Evolutionary conservation across 2,797 vertebrate species (phyloP), one percentile per base, ranked within the genome.

Genomic region (Sparidentex hasta): DNA sequence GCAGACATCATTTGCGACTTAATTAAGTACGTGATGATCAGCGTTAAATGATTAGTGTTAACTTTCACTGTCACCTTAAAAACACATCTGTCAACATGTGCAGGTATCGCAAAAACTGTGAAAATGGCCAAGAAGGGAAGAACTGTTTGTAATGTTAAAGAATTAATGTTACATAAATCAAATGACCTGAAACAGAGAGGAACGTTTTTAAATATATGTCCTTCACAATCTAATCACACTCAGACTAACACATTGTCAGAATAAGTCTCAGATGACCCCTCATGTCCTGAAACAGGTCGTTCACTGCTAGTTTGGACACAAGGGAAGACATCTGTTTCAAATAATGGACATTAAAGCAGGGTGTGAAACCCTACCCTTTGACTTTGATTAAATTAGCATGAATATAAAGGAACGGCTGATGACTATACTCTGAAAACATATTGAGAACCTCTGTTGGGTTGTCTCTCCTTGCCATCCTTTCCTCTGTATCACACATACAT

Each of bases 301-400:
- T 62, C 41, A 65, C n/a, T 62, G 67, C 74, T 81, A 58, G 21
- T 38, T 69, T 54, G 25, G 2, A 74, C 54, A 74, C 17, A 9
- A 69, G 13, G 17, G 16, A 75, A 67, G 18, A 71, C 55, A 71
- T 38, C 18, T 1, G 29, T 71, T 82, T 9, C 23, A 72, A 80
- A 62, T 62, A 78, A 74, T 59, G 55, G 62, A 4, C 52, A 52
- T 29, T 52, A 76, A 76, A 64, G 41, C 33, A 16, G 41, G 25
- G 76, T 76, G 81, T 80, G 65, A 80, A 74, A 46, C 38, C n/a
- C 18, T 3, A 48, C 25, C 48, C 9, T 47, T 55, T 41, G 8
- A 23, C 44, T 43, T 27, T 72, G 20, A 70, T 83, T 61, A 29
- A 66, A 87, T 88, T 77, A 81, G 75, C 82, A 85, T 86, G 33